phyloP scores from a whole-genome alignment of 2,113 vertebrate species.

The Rhineura floridana region DNA sequence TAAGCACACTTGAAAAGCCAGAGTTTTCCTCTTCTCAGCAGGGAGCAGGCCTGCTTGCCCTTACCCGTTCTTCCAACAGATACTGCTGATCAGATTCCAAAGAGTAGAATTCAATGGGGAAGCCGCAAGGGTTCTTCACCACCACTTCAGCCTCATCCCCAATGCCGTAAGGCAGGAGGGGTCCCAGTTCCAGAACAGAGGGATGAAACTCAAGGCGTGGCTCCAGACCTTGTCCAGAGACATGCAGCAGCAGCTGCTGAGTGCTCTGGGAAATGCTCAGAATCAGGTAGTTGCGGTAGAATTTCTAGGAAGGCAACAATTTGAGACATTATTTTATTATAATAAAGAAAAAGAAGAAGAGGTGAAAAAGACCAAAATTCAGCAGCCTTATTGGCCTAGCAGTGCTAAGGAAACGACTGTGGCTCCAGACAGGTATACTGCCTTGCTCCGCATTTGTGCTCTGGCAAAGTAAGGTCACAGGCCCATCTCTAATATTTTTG shows the following conservation, averaged over 20 bases:
- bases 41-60: neutral
- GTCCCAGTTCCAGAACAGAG: constrained; percentile 76
- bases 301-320: constrained; percentile 72
- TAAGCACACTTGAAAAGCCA: neutral
- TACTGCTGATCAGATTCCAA: constrained; percentile 89
- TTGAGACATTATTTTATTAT: neutral
- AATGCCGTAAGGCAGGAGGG: constrained; percentile 73
- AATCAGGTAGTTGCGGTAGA: constrained; percentile 78
- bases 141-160: constrained; percentile 74
- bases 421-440: neutral
- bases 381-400: neutral
- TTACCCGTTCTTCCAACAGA: constrained; percentile 87
- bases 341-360: neutral
- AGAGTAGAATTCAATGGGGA: constrained; percentile 91
- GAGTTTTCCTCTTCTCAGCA: neutral
- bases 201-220: constrained; percentile 83
- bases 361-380: neutral
- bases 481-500: neutral
- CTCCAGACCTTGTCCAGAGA: constrained; percentile 81
- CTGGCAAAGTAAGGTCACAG: neutral
- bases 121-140: constrained; percentile 86
- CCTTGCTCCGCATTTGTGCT: neutral
- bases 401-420: neutral
- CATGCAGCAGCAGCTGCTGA: constrained; percentile 72
- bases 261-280: constrained; percentile 78